phyloP scores from a whole-genome alignment of 2,888 invertebrate species.

The Rhagium mordax region DNA sequence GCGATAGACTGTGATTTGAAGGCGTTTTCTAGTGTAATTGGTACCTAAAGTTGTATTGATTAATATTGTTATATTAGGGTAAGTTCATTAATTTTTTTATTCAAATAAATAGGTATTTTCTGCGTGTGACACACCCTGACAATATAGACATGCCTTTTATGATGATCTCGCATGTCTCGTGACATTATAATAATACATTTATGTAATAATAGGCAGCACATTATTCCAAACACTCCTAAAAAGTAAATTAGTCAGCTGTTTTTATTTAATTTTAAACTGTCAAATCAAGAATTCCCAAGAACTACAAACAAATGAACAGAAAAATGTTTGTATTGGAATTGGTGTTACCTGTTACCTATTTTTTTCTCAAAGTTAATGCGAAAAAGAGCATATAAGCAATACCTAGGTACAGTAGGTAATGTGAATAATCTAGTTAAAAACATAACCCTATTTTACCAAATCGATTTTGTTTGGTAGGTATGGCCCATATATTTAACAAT shows the following conservation, averaged over 20 bases:
- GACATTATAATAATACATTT: slow-evolving; percentile 5
- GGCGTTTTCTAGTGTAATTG: slow-evolving; percentile 3
- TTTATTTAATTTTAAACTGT: not conserved
- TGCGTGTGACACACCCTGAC: slow-evolving; percentile 9
- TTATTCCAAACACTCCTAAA: not conserved
- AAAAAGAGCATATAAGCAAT: too few species aligned
- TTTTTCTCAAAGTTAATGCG: too few species aligned
- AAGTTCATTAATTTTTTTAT: slow-evolving; percentile 14
- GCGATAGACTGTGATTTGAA: slow-evolving; percentile 24
- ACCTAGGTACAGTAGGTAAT: too few species aligned
- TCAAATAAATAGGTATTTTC: not conserved
- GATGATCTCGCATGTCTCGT: not conserved
- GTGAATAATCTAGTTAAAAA: not conserved
- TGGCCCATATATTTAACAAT: too few species aligned
- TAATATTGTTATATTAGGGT: slow-evolving; percentile 13
- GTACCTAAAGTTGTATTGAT: slow-evolving; percentile 10
- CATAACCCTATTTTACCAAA: slow-evolving; percentile 26
- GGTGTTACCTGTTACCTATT: too few species aligned
- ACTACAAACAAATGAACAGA: not conserved
- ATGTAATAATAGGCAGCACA: not conserved
- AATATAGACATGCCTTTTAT: slow-evolving; percentile 11
- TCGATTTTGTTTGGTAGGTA: slow-evolving; percentile 10
- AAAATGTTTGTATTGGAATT: not conserved
- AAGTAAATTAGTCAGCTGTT: not conserved
- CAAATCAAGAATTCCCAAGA: not conserved